Evolutionary conservation across 1,140 invertebrate genomes (phyloP), one percentile per base, ranked within the genome.

Genomic region (Cotesia vestalis): DNA sequence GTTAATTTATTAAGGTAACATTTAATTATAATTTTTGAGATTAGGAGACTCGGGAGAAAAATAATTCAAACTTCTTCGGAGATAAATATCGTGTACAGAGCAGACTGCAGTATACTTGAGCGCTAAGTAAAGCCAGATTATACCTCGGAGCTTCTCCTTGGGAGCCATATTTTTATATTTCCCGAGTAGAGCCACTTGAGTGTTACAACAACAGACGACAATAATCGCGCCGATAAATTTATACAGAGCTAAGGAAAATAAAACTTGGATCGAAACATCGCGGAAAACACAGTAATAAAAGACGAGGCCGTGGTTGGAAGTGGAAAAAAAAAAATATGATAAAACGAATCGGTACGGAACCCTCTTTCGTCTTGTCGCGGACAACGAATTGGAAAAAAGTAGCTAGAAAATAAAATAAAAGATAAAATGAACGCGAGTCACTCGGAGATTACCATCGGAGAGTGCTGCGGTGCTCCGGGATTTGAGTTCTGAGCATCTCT

Each of bases 381-480:
- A 62, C 34, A 20, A 61, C 27, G 36, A 38, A 62, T 73, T 61
- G 60, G 38, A 34, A 66, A 66, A 60, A 62, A 63, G n/a, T 35
- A 60, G 46, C 51, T 11, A 66, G 14, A 51, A 52, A n/a, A 61
- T 59, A 59, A 64, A 67, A 20, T 20, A 46, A 46, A 46, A 46
- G 11, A 46, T 9, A 53, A 52, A 14, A 46, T 40, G 20, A 63
- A 6, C 36, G 52, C 52, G 52, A 69, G 61, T 73, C 62, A 73
- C 62, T 70, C 52, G 72, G 67, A 73, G 69, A 74, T 74, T 71
- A 68, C 68, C 40, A 74, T 74, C 69, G 59, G 36, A 40, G n/a
- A 36, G 36, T 40, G 40, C 34, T 51, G 38, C 9, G 34, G 40
- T 38, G 38, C 38, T 62, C 20, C 27, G 53, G 57, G 66, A 68